Evolutionary conservation across 2,888 invertebrate species (phyloP).

Genomic region (Altica lythri): DNA sequence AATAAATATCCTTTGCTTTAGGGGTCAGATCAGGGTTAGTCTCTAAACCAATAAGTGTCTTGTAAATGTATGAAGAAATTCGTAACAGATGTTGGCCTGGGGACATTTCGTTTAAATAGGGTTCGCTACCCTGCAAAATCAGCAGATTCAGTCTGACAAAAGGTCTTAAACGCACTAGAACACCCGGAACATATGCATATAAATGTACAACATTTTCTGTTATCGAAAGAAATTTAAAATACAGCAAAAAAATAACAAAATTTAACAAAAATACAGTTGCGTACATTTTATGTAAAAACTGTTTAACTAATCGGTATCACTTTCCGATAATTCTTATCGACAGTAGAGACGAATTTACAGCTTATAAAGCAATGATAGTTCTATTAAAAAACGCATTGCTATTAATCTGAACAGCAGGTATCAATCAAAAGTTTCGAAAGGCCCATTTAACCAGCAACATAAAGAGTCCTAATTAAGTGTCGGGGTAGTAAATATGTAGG

Average conservation of each 20-base stretch:
- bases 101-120: constrained; percentile 44
- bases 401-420: background rate
- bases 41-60: constrained; percentile 18
- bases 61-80: constrained; percentile 30
- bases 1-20: no score
- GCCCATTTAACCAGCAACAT: constrained; percentile 34
- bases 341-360: no score
- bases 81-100: constrained; percentile 48
- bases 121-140: constrained; percentile 45
- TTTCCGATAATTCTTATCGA: no score
- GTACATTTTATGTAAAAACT: no score
- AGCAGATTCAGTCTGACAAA: constrained; percentile 47
- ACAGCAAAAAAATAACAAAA: constrained; percentile 19
- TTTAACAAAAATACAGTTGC: no score
- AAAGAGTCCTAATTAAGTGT: constrained; percentile 46
- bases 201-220: constrained; percentile 42
- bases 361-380: no score
- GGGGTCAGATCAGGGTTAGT: background rate
- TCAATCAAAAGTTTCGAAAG: constrained; percentile 32
- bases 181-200: constrained; percentile 48
- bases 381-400: no score
- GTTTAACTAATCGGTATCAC: no score
- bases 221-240: constrained; percentile 8
- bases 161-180: constrained; percentile 43
- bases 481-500: constrained; percentile 46